Conservation (phyloP, 1,140 invertebrate genomes). For the Philotrypesis tridentata region DNA sequence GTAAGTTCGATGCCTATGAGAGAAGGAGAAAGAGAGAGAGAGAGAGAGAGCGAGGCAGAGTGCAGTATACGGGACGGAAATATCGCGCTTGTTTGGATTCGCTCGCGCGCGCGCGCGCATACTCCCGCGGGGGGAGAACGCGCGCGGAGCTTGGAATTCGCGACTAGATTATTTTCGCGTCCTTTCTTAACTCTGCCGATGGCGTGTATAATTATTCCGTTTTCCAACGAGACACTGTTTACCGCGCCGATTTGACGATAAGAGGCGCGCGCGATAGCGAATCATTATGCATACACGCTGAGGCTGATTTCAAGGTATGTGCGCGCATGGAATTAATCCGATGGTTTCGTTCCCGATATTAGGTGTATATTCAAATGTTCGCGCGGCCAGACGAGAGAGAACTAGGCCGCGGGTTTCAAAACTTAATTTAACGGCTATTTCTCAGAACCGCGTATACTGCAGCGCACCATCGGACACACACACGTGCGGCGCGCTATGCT, state of each 20-base stretch:
- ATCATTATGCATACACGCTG: too few relatives aligned
- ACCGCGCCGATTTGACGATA: too few relatives aligned
- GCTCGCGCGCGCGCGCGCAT: neutral
- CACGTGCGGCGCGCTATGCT: neutral
- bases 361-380: neutral
- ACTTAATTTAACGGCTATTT: neutral
- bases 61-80: too few relatives aligned
- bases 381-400: neutral
- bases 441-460: neutral
- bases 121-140: neutral
- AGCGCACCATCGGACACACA: too few relatives aligned
- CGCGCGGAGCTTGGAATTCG: neutral
- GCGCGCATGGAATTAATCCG: neutral
- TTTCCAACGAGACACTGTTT: too few relatives aligned
- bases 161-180: neutral
- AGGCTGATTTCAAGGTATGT: neutral
- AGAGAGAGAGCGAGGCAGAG: too few relatives aligned
- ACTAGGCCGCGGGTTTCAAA: neutral
- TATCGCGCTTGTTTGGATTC: constrained; percentile 41
- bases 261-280: too few relatives aligned
- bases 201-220: neutral
- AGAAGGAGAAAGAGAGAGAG: too few relatives aligned
- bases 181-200: neutral
- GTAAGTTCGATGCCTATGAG: neutral
- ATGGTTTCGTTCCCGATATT: neutral